Evolutionary conservation across 2,888 invertebrate species (phyloP).

Genomic region (Diadromus collaris): DNA sequence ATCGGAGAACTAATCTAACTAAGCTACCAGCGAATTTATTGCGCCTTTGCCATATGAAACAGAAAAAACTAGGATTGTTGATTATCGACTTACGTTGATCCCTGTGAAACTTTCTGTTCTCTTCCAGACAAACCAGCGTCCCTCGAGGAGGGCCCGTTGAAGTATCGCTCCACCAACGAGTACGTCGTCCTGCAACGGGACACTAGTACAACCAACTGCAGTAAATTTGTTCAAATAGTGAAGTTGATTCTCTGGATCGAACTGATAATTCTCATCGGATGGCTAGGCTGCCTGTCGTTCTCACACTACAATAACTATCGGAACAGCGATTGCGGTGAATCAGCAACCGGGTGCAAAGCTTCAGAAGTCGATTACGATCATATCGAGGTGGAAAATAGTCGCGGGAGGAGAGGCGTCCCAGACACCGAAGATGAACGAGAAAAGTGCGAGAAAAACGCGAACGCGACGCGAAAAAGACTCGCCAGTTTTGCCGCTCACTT

Average conservation of each 20-base stretch:
- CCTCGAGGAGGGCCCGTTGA: constrained; percentile 1
- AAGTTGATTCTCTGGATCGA: constrained; percentile 64
- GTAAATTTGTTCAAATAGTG: constrained; percentile 44
- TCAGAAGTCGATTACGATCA: not conserved
- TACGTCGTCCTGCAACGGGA: not conserved
- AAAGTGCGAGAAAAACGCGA: not conserved
- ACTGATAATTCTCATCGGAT: constrained; percentile 62
- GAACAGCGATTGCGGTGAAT: not conserved
- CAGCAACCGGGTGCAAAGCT: not conserved
- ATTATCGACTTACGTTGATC: not conserved
- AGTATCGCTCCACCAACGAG: constrained; percentile 13
- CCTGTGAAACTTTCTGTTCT: not conserved
- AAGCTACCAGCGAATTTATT: not conserved
- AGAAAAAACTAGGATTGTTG: not conserved
- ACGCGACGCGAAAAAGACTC: not conserved
- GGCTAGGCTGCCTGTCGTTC: constrained; percentile 53
- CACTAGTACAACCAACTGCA: constrained; percentile 3
- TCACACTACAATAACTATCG: constrained; percentile 15
- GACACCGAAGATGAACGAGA: not conserved
- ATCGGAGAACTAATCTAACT: not conserved
- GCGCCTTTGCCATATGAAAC: not conserved
- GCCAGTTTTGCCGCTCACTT: not conserved
- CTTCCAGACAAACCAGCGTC: not conserved
- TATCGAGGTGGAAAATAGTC: not conserved
- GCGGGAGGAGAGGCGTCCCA: not conserved